A percentile compares a stretch with the other conserved stretches of the same genome.
These are phyloP conservation scores for Allacma fusca DNA, from an alignment of 2,888 invertebrate genomes.

Conservation along the genomic window DNA sequence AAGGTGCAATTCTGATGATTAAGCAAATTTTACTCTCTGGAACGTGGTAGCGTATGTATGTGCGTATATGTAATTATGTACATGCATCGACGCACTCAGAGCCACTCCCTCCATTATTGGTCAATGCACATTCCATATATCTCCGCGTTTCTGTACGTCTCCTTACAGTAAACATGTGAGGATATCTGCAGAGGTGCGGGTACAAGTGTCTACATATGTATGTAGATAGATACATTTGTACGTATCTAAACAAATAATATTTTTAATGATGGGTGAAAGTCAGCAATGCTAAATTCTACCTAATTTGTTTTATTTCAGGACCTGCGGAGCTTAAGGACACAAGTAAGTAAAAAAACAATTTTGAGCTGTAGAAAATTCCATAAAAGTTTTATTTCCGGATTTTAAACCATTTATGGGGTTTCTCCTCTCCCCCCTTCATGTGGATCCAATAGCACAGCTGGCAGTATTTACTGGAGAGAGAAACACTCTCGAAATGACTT, in stretches of 20 bases:
- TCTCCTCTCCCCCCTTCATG: background rate
- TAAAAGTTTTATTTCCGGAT: constrained; percentile 11
- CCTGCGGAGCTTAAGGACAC: constrained; percentile 36
- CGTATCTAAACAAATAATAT: too few species aligned
- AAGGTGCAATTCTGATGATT: constrained; percentile 6
- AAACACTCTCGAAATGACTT: background rate
- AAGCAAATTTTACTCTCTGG: background rate
- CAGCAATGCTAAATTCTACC: background rate
- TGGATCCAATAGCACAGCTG: background rate
- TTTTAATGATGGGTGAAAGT: too few species aligned
- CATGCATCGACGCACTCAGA: too few species aligned
- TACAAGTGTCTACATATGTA: too few species aligned
- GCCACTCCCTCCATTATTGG: too few species aligned
- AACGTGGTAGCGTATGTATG: too few species aligned
- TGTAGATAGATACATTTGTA: too few species aligned
- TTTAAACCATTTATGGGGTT: background rate
- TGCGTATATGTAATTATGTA: too few species aligned
- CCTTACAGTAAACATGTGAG: too few species aligned
- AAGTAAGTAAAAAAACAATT: constrained; percentile 24
- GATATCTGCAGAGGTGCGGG: too few species aligned
- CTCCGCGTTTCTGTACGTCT: too few species aligned
- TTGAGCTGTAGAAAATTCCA: background rate
- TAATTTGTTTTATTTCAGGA: constrained; percentile 32
- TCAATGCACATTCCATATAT: too few species aligned
- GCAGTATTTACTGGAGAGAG: background rate